Evolutionary conservation across 2,888 invertebrate species (phyloP).

Genomic region (Odontothrips loti): DNA sequence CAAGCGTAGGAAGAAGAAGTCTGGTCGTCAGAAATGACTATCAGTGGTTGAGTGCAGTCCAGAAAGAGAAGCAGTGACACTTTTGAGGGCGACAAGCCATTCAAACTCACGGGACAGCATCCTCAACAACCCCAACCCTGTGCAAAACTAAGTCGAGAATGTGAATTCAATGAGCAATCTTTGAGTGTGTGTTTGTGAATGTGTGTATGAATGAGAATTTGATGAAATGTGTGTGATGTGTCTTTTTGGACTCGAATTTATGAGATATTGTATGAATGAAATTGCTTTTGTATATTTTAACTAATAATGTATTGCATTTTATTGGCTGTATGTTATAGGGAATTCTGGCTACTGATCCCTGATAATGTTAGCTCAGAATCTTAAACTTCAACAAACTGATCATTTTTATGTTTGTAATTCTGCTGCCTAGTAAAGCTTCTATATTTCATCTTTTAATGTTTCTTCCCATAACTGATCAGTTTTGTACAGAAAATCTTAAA

Average conservation of each 20-base stretch:
- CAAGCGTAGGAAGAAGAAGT: conserved; percentile 99
- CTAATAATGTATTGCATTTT: conserved; percentile 23
- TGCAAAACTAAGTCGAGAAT: conserved; percentile 35
- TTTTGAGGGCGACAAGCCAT: conserved; percentile 60
- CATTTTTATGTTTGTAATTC: neutral
- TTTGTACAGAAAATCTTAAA: neutral
- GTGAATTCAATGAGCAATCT: neutral
- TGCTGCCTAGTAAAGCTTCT: neutral
- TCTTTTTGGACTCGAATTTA: neutral
- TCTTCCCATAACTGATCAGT: neutral
- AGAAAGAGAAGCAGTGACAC: conserved; percentile 59
- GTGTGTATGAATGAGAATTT: neutral
- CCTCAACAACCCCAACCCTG: conserved; percentile 48
- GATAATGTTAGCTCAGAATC: neutral
- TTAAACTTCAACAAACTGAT: neutral
- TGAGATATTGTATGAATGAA: neutral
- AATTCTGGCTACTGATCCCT: conserved; percentile 14
- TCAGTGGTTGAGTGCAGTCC: conserved; percentile 62
- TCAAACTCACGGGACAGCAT: conserved; percentile 60
- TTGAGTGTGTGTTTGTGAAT: neutral
- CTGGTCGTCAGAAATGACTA: conserved; percentile 86
- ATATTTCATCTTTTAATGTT: neutral
- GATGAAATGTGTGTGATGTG: neutral
- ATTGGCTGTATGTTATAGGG: conserved; percentile 8
- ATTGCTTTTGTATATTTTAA: conserved; percentile 25